Base-by-base conservation (phyloP, 2,888 invertebrate genomes). In the Sussaba pulchella region DNA sequence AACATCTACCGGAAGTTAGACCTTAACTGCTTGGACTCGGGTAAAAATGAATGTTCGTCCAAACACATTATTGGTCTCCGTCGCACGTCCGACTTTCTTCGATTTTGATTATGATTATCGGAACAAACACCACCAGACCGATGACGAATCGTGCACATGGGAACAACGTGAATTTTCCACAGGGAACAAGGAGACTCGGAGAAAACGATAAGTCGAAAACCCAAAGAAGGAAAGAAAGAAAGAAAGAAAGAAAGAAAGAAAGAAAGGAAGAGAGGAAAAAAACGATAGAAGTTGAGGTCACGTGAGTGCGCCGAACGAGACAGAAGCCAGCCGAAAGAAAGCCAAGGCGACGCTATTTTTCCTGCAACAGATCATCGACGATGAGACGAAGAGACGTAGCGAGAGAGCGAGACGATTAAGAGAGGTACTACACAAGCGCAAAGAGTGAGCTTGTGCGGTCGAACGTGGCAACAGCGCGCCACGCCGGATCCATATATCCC, bases 341-440 rank as follows among this genome's bases (percentile, higher is more conserved):
- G 87, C 83, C 84, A 86, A 86, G 85, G 86, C 84, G 83, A 85
- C 81, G 83, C 78, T 85, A 85, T 84, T 85, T 85, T 86, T 85
- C 84, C 78, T 64, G 72, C 67, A 73, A 59, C 75, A 71, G 76
- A 81, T 81, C 78, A 81, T 81, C 78, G 66, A 59, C 76, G 54
- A 73, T 70, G 64, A 72, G 59, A 61, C 71, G 47, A 78, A 50
- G 24, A 75, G 41, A 10, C 36, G 63, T 57, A 57, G 67, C 6
- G n/a, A n/a, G 12, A 19, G 43, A n/a, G 14, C 24, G 10, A 61
- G 43, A 41, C 39, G 45, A 64, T 39, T 59, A 61, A 47, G 70
- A 43, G 47, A 41, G 61, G 39, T 14, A 67, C 73, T 41, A 74
- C 61, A 59, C n/a, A 59, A 73, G 67, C 50, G 71, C 50, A 69